These are phyloP conservation scores for Phalera bucephala DNA, from an alignment of 2,888 invertebrate genomes.

Conservation along the genomic window DNA sequence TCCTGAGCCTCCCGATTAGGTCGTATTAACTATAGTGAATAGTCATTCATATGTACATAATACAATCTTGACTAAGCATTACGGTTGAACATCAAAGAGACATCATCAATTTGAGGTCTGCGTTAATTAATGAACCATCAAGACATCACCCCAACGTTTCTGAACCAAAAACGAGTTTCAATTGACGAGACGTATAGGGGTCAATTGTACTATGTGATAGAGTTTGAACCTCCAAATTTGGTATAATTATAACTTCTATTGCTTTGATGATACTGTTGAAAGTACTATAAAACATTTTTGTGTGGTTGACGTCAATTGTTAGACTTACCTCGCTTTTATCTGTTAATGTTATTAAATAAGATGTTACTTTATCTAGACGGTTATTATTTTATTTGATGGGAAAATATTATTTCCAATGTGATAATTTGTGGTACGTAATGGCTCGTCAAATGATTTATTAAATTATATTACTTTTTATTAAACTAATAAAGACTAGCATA, in stretches of 20 bases:
- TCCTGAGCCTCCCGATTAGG: constrained; percentile 13
- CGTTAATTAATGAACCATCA: constrained; percentile 54
- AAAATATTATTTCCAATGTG: constrained; percentile 19
- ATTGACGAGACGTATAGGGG: constrained; percentile 57
- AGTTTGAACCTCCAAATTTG: neutral
- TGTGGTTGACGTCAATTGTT: constrained; percentile 16
- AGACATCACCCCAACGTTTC: constrained; percentile 51
- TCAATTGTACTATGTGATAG: constrained; percentile 51
- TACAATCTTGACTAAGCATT: constrained; percentile 26
- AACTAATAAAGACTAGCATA: too few species aligned
- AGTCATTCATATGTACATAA: constrained; percentile 8
- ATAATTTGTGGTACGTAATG: constrained; percentile 5
- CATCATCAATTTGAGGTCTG: constrained; percentile 37
- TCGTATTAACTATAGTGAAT: constrained; percentile 10
- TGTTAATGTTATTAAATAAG: constrained; percentile 32
- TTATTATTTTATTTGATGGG: constrained; percentile 21
- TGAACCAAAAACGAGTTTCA: constrained; percentile 43
- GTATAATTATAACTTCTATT: constrained; percentile 7
- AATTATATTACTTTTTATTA: too few species aligned
- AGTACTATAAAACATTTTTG: constrained; percentile 8
- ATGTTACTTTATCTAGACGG: constrained; percentile 24
- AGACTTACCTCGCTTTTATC: constrained; percentile 30
- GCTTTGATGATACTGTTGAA: neutral
- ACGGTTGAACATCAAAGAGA: constrained; percentile 25
- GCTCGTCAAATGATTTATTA: too few species aligned